Conservation (phyloP, 2,888 invertebrate genomes). For the Chrysodeixis includens region DNA sequence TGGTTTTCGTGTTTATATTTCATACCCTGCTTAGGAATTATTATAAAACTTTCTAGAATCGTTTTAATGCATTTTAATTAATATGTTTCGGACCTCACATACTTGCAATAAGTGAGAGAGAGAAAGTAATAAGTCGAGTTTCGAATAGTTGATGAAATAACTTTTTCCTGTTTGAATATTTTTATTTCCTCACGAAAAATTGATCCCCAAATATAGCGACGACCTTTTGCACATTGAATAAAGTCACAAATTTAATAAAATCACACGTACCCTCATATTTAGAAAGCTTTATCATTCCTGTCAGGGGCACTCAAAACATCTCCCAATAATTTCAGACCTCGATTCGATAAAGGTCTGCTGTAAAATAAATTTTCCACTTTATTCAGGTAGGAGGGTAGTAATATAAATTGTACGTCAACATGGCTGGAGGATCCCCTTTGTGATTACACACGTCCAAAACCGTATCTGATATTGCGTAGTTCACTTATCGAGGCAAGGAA, state of each 20-base stretch:
- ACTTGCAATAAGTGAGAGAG: too few relatives aligned
- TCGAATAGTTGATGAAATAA: too few relatives aligned
- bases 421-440: slow-evolving; percentile 39
- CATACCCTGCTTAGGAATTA: too few relatives aligned
- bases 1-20: too few relatives aligned
- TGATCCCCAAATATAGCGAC: too few relatives aligned
- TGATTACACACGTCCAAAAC: slow-evolving; percentile 34
- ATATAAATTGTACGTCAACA: slow-evolving; percentile 47
- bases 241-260: not conserved
- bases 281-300: slow-evolving; percentile 7
- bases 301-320: slow-evolving; percentile 9
- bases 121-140: too few relatives aligned
- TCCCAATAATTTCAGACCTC: slow-evolving; percentile 30
- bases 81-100: too few relatives aligned
- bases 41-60: too few relatives aligned
- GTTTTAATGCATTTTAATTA: too few relatives aligned
- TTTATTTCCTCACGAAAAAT: too few relatives aligned
- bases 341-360: slow-evolving; percentile 34
- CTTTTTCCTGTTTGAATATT: too few relatives aligned
- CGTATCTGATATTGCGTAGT: slow-evolving; percentile 34
- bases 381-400: slow-evolving; percentile 38
- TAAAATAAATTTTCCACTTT: slow-evolving; percentile 43
- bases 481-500: slow-evolving; percentile 21
- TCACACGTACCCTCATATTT: not conserved
- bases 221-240: too few relatives aligned